Percentiles rank a stretch among this genome's conserved stretches.
Conservation (phyloP, 2,113 vertebrate species). For the Ammodytes dubius region DNA sequence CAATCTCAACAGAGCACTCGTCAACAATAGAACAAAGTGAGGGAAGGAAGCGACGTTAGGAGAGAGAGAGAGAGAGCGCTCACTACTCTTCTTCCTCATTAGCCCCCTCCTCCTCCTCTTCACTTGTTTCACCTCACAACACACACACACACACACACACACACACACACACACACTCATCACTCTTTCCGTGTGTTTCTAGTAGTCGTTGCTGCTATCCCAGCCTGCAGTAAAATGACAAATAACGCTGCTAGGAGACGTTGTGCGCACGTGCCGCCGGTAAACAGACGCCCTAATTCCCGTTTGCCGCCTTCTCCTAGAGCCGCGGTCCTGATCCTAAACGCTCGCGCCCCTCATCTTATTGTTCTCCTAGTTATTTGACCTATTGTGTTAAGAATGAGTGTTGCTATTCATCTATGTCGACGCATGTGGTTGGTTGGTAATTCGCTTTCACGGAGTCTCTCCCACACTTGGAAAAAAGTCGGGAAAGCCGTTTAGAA, state of each 20-base stretch:
- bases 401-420: neutral
- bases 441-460: constrained; percentile 9
- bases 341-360: constrained; percentile 16
- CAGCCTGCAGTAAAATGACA: constrained; percentile 84
- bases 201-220: constrained; percentile 64
- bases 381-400: neutral
- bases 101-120: constrained; percentile 80
- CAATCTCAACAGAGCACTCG: constrained; percentile 77
- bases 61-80: constrained; percentile 71
- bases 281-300: constrained; percentile 84
- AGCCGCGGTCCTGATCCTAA: constrained; percentile 37
- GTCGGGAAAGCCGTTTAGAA: constrained; percentile 12
- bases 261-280: constrained; percentile 85
- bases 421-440: constrained; percentile 22
- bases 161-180: constrained; percentile 53
- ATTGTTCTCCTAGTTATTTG: constrained; percentile 7
- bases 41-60: constrained; percentile 78
- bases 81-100: constrained; percentile 78
- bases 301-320: constrained; percentile 34
- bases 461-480: constrained; percentile 21
- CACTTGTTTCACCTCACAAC: constrained; percentile 74
- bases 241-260: constrained; percentile 71
- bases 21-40: constrained; percentile 86
- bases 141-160: constrained; percentile 55
- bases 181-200: constrained; percentile 58